A percentile compares a stretch with the other conserved stretches of the same genome.
Evolutionary conservation across 23 tunicate genomes (phyloP).

Genomic region (Botrylloides violaceus): DNA sequence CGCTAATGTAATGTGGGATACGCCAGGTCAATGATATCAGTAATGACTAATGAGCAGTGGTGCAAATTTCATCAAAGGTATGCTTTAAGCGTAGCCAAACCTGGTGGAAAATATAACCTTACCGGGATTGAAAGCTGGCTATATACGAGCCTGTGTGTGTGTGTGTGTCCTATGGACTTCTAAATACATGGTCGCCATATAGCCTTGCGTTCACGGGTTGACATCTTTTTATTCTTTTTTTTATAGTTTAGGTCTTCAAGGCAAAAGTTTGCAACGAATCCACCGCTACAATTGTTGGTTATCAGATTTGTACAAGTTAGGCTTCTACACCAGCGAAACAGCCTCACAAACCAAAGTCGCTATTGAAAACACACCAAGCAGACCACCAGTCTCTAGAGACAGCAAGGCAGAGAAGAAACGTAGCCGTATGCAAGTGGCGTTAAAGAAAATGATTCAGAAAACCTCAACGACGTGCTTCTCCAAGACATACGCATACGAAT

Average conservation of each 20-base stretch:
- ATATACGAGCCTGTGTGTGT: no score
- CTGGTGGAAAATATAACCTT: no score
- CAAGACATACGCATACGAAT: slow-evolving; percentile 54
- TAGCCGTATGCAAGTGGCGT: slow-evolving; percentile 63
- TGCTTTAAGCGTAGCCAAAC: no score
- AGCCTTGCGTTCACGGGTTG: no score
- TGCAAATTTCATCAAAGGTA: no score
- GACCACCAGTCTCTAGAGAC: slow-evolving; percentile 53
- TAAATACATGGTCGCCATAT: no score
- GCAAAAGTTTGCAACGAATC: slow-evolving; percentile 76
- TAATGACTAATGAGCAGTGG: no score
- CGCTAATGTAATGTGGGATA: no score
- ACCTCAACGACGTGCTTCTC: slow-evolving; percentile 82
- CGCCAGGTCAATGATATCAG: no score
- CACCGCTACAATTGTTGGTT: slow-evolving; percentile 98
- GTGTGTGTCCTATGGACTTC: no score
- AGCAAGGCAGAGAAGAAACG: slow-evolving; percentile 52
- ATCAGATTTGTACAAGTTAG: slow-evolving; percentile 83
- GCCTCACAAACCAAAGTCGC: slow-evolving; percentile 88
- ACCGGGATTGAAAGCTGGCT: no score
- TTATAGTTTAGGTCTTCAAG: slow-evolving; percentile 55
- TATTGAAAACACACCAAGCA: slow-evolving; percentile 44
- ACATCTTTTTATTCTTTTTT: neutral
- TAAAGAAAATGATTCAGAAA: slow-evolving; percentile 62
- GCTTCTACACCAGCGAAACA: slow-evolving; percentile 75